phyloP scores from a whole-genome alignment of 2,888 invertebrate genomes.

The Ommatoiulus sabulosus region DNA sequence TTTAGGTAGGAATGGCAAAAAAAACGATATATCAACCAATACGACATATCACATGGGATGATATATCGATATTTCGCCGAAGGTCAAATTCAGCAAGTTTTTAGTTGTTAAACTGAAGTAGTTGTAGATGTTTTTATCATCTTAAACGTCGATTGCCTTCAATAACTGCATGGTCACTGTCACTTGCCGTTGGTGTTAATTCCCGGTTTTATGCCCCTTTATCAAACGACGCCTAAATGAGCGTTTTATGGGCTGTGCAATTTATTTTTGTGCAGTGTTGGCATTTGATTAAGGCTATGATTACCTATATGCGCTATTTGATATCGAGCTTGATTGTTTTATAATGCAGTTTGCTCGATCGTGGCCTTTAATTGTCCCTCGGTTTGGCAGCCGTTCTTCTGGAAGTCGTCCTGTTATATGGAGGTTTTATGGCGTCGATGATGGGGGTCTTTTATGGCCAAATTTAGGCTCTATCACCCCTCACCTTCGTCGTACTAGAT shows the following conservation, averaged over 20 bases:
- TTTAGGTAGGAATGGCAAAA: too few species aligned
- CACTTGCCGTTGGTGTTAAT: background rate
- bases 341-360: background rate
- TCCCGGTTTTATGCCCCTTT: background rate
- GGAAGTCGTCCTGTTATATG: background rate
- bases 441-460: background rate
- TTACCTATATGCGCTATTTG: background rate
- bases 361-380: background rate
- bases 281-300: slow-evolving; percentile 28
- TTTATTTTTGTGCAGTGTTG: slow-evolving; percentile 1
- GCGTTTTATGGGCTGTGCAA: background rate
- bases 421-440: background rate
- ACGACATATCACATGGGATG: too few species aligned
- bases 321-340: background rate
- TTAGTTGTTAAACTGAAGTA: too few species aligned
- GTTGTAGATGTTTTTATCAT: too few species aligned
- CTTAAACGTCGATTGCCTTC: too few species aligned
- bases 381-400: background rate
- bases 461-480: background rate
- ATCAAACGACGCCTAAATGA: background rate
- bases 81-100: too few species aligned
- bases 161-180: too few species aligned
- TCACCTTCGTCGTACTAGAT: background rate
- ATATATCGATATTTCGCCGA: too few species aligned
- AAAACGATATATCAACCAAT: too few species aligned